phyloP scores from a whole-genome alignment of 2,797 vertebrate species.

The Anabas testudineus region DNA sequence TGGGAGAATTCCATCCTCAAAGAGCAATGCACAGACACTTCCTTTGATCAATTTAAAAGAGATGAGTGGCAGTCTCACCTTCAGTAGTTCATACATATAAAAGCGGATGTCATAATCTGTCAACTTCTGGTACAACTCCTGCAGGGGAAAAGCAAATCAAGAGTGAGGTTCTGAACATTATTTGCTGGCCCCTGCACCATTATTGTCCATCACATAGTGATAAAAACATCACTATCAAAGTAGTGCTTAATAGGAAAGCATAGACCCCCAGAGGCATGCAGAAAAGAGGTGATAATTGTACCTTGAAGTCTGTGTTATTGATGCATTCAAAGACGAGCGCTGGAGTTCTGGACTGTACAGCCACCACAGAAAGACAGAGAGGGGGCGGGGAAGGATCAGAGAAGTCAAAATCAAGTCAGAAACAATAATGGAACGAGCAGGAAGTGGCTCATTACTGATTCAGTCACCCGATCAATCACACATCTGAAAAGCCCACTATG shows the following conservation, averaged over 20 bases:
- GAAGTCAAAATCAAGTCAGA: slow-evolving; percentile 1
- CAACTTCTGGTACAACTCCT: slow-evolving; percentile 99
- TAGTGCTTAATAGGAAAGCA: not conserved
- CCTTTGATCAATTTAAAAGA: not conserved
- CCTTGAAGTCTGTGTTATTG: slow-evolving; percentile 99
- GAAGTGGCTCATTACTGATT: slow-evolving; percentile 13
- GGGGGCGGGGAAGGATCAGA: not conserved
- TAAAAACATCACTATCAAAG: not conserved
- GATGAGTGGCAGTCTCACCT: slow-evolving; percentile 83
- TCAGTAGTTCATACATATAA: slow-evolving; percentile 99
- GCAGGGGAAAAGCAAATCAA: slow-evolving; percentile 59
- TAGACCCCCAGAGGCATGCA: slow-evolving; percentile 9
- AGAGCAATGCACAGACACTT: not conserved
- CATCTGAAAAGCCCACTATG: not conserved
- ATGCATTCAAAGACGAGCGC: slow-evolving; percentile 99
- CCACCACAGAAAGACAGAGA: slow-evolving; percentile 56
- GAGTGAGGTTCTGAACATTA: slow-evolving; percentile 10
- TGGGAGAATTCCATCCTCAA: not conserved
- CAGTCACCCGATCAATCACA: not conserved
- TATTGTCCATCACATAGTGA: not conserved
- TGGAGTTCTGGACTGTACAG: slow-evolving; percentile 94
- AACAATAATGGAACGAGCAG: slow-evolving; percentile 1
- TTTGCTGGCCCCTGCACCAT: not conserved
- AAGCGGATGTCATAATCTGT: slow-evolving; percentile 98
- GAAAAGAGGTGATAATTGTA: slow-evolving; percentile 65